Conservation (phyloP, 2,797 vertebrate species). For the Hippopotamyrus pictus region DNA sequence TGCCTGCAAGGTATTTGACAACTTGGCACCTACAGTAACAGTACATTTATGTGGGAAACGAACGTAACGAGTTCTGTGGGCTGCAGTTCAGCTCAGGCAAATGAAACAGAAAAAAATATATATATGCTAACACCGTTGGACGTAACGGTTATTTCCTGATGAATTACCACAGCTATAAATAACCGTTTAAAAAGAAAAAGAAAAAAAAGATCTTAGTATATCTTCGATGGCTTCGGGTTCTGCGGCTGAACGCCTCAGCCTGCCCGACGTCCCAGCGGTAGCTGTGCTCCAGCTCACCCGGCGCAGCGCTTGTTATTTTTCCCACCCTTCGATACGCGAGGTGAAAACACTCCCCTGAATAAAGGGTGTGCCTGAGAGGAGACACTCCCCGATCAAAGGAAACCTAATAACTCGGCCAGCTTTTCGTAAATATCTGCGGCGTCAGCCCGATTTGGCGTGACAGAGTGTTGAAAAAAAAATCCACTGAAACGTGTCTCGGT, state of each 20-base stretch:
- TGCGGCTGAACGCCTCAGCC: neutral
- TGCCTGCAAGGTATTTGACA: neutral
- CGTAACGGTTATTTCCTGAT: neutral
- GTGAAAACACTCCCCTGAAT: neutral
- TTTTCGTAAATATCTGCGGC: neutral
- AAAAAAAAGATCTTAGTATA: neutral
- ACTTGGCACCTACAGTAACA: neutral
- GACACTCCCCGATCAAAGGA: constrained; percentile 1
- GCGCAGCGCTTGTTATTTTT: neutral
- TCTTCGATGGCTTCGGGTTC: neutral
- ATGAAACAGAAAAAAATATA: neutral
- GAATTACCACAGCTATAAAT: neutral
- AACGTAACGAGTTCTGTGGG: neutral
- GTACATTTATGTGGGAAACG: neutral
- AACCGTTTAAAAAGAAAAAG: neutral
- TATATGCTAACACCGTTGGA: neutral
- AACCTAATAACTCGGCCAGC: neutral
- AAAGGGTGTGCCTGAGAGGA: neutral
- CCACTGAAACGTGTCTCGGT: neutral
- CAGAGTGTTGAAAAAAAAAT: neutral
- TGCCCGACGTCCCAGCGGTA: neutral
- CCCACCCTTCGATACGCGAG: neutral
- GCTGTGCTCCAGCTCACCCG: neutral
- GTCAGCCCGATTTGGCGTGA: neutral
- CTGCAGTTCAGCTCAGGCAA: neutral